Base-by-base conservation (phyloP, 2,797 vertebrate species). In the Apogon hyalosoma region DNA sequence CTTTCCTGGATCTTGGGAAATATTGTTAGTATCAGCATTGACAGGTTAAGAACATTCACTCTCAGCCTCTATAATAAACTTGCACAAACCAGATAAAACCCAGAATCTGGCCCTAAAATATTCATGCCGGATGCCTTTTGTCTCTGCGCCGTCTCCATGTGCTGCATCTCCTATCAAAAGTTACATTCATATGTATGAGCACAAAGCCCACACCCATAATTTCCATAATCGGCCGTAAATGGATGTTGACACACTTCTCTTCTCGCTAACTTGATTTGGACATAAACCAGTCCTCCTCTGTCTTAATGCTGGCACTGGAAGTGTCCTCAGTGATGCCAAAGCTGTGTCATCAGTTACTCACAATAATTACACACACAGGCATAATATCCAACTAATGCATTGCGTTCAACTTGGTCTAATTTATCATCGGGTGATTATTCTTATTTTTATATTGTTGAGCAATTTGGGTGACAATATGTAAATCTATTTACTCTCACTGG, bases 291-390 rank as follows among this genome's bases (percentile, higher is more conserved):
- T 13, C 67, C 40, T 55, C 43, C 24, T 67, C 46, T 58, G 65
- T 71, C 55, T 70, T 49, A 1, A 1, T 9, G 43, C 61, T 68
- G 78, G 56, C 73, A 75, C 56, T 15, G 6, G 40, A 9, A 19
- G 11, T 36, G 11, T 24, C 52, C 43, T 58, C 46, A 38, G 33
- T 51, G 1, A 38, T 41, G 67, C 59, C 70, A 71, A 47, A 48
- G 16, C 56, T 46, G 42, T 49, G 13, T 77, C 67, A 69, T 61
- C 46, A 54, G 61, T 77, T 69, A 68, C 54, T 77, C 47, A 57
- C 50, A 46, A 47, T 63, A 53, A 82, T 71, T 46, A 73, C 18
- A 64, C 62, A 69, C 55, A 46, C 48, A 67, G 46, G 33, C 49
- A 24, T 68, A 64, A 75, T 64, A 68, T 48, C 36, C 38, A 68